Conservation (phyloP, 2,888 invertebrate species). For the Metellina segmentata region DNA sequence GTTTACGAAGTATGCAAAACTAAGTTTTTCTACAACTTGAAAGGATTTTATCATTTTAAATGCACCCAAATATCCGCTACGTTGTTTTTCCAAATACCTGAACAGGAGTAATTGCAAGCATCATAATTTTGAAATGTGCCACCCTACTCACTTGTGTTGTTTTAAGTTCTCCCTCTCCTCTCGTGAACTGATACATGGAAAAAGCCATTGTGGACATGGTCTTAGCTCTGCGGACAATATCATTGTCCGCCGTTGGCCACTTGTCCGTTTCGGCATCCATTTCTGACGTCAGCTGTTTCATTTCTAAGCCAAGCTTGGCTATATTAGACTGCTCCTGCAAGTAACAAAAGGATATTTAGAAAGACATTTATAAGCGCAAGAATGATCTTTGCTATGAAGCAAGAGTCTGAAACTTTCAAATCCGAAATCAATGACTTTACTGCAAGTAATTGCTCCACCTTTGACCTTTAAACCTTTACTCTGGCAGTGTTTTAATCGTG, state of each 20-base stretch:
- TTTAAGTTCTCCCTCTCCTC: slow-evolving; percentile 95
- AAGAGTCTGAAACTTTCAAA: no score
- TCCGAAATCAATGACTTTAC: no score
- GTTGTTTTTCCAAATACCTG: neutral
- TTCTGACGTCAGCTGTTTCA: slow-evolving; percentile 97
- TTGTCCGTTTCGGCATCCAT: slow-evolving; percentile 97
- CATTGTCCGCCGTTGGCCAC: slow-evolving; percentile 88
- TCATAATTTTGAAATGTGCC: neutral
- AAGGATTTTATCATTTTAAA: no score
- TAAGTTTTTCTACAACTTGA: no score
- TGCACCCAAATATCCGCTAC: no score
- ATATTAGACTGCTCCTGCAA: slow-evolving; percentile 94
- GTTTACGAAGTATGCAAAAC: no score
- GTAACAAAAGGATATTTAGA: no score
- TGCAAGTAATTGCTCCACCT: no score
- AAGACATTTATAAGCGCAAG: no score
- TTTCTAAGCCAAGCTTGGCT: slow-evolving; percentile 96
- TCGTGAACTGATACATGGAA: slow-evolving; percentile 98
- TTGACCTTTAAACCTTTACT: no score
- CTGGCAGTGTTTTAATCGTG: no score
- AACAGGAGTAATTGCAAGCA: neutral
- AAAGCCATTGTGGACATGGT: slow-evolving; percentile 99
- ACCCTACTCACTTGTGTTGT: slow-evolving; percentile 88
- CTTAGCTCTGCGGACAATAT: slow-evolving; percentile 92
- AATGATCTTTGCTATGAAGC: no score